Conservation (phyloP, 2,113 vertebrate genomes). For the Eonycteris spelaea region DNA sequence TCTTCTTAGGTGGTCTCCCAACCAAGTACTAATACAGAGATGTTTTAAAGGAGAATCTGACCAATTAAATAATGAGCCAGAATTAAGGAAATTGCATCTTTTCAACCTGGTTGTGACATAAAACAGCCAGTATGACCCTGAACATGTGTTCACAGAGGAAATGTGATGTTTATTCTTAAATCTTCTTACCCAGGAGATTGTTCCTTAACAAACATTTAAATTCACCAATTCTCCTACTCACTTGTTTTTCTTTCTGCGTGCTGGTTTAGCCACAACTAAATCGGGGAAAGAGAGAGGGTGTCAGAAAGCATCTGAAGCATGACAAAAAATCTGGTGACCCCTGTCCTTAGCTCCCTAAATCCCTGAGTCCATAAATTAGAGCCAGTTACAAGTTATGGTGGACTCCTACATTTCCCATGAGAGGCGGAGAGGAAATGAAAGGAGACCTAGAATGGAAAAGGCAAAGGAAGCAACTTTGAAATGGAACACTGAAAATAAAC, state of each 20-base stretch:
- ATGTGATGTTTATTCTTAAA: neutral
- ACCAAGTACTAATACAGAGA: neutral
- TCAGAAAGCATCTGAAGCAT: constrained; percentile 47
- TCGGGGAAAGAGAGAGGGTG: constrained; percentile 25
- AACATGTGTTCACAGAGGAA: neutral
- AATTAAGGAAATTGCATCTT: neutral
- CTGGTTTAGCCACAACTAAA: constrained; percentile 70
- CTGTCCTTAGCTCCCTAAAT: constrained; percentile 9
- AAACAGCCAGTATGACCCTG: neutral
- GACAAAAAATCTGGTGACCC: constrained; percentile 19
- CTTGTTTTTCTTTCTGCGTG: neutral
- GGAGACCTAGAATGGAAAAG: neutral
- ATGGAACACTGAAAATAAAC: neutral
- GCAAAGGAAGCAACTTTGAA: neutral
- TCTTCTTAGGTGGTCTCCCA: too few relatives aligned
- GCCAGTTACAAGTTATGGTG: neutral
- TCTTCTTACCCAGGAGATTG: neutral
- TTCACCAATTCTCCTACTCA: constrained; percentile 61
- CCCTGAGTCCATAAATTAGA: neutral
- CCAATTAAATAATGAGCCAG: neutral
- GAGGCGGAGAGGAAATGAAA: neutral
- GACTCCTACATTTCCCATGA: neutral
- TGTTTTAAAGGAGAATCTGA: constrained; percentile 12
- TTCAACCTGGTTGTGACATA: neutral
- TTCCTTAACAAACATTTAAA: neutral